phyloP scores from a whole-genome alignment of 2,888 invertebrate genomes.

The Eupelmus urozonus region DNA sequence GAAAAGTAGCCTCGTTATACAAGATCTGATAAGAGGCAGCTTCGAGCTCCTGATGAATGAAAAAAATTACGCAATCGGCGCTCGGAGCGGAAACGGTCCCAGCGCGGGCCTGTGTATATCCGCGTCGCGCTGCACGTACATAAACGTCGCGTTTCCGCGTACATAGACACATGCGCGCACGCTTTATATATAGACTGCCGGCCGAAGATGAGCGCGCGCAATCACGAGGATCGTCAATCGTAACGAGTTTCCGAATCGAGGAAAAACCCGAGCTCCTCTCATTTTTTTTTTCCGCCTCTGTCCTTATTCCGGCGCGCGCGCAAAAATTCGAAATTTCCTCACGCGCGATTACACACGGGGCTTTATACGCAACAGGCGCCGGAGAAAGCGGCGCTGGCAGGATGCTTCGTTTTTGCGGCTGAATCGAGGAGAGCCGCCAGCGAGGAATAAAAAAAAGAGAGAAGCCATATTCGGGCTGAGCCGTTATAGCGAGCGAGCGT shows the following conservation, averaged over 20 bases:
- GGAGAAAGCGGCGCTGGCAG: background rate
- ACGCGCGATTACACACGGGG: constrained; percentile 21
- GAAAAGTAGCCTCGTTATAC: constrained; percentile 26
- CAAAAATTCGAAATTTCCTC: too few species aligned
- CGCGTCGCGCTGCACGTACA: too few species aligned
- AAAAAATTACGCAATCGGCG: constrained; percentile 29
- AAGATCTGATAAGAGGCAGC: constrained; percentile 14
- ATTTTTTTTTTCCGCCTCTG: background rate
- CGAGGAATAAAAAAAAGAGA: too few species aligned
- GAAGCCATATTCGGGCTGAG: too few species aligned
- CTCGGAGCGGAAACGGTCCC: background rate
- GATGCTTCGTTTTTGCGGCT: background rate
- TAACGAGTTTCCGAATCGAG: background rate
- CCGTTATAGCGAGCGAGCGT: too few species aligned
- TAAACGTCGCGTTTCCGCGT: too few species aligned
- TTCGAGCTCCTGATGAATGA: background rate
- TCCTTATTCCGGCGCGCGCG: too few species aligned
- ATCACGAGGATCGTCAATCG: background rate
- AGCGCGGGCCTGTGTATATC: too few species aligned
- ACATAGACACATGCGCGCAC: background rate
- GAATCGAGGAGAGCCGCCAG: too few species aligned
- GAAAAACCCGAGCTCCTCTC: background rate
- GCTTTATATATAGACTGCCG: too few species aligned
- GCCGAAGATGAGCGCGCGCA: background rate
- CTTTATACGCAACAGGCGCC: too few species aligned